Conservation (phyloP, 30 jellyfish, hydroid and myxozoan species). For the Chironex yamaguchii region DNA sequence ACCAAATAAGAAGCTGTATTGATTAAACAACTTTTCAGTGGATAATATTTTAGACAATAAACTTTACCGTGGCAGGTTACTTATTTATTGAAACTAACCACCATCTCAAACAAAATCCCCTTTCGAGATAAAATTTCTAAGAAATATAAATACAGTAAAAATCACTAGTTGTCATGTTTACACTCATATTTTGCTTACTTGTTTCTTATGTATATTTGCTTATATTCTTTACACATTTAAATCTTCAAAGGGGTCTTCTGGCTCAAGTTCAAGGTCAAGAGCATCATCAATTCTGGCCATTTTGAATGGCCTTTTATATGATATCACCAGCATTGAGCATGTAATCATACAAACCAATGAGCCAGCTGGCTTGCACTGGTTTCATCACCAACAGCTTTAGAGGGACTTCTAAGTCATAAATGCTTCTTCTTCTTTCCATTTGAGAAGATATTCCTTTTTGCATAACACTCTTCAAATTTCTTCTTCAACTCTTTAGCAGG, state of each 20-base stretch:
- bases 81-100: too few relatives aligned
- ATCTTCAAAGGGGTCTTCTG: slow-evolving; percentile 59
- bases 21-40: too few relatives aligned
- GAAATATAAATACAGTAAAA: too few relatives aligned
- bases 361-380: slow-evolving; percentile 68
- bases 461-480: slow-evolving; percentile 29
- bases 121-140: too few relatives aligned
- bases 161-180: too few relatives aligned
- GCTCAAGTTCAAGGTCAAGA: background rate
- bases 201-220: too few relatives aligned
- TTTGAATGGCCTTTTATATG: slow-evolving; percentile 11
- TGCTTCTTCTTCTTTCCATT: slow-evolving; percentile 25
- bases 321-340: slow-evolving; percentile 15
- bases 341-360: slow-evolving; percentile 56
- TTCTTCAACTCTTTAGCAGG: slow-evolving; percentile 37
- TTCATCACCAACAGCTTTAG: slow-evolving; percentile 55
- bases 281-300: slow-evolving; percentile 50
- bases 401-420: slow-evolving; percentile 57
- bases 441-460: slow-evolving; percentile 11
- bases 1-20: too few relatives aligned
- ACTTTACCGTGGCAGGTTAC: too few relatives aligned
- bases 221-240: too few relatives aligned
- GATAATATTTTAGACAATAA: too few relatives aligned
- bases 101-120: too few relatives aligned
- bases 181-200: too few relatives aligned